Base-by-base conservation (phyloP, 2,888 invertebrate species). In the Mesorhabditis belari region DNA sequence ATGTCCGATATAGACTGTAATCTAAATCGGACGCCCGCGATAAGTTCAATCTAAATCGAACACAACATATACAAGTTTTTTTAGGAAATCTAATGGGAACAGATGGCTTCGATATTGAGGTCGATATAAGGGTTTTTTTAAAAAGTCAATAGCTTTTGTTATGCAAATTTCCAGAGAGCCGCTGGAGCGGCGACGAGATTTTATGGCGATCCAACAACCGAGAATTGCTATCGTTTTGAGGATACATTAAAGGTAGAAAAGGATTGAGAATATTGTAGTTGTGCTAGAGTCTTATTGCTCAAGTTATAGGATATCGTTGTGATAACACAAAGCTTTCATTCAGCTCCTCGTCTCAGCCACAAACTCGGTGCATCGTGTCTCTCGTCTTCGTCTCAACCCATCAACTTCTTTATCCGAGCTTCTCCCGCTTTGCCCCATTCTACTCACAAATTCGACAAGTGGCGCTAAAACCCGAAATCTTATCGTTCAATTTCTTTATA, bases 111-210 rank as follows among this genome's bases (percentile, higher is more conserved):
- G 35, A 35, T 17, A 35, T 35, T 17, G 35, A 35, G 35, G 35
- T 12, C 9, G 35, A 35, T 35, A 6, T 35, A 17, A 6, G 35
- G 35, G 35, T 35, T 12, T 17, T 35, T n/a, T n/a, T n/a, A n/a
- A n/a, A n/a, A n/a, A n/a, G n/a, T n/a, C n/a, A n/a, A n/a, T n/a
- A n/a, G n/a, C n/a, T n/a, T n/a, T n/a, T n/a, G n/a, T n/a, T n/a
- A 66, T 29, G 19, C 52, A 5, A 58, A 62, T 21, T 64, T 71
- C 50, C 52, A 63, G 1, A 29, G 63, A 5, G 67, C 69, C 6
- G 62, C 64, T 9, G 63, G 64, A 23, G 64, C 69, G 26, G 73
- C 70, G 0, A 62, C 67, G 9, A 28, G 67, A 17, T 73, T 69
- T 60, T 64, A 67, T 19, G 60, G 63, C 3, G 60, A 69, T 35